Evolutionary conservation across 2,797 vertebrate genomes (phyloP).

Genomic region (Sciurus vulgaris): DNA sequence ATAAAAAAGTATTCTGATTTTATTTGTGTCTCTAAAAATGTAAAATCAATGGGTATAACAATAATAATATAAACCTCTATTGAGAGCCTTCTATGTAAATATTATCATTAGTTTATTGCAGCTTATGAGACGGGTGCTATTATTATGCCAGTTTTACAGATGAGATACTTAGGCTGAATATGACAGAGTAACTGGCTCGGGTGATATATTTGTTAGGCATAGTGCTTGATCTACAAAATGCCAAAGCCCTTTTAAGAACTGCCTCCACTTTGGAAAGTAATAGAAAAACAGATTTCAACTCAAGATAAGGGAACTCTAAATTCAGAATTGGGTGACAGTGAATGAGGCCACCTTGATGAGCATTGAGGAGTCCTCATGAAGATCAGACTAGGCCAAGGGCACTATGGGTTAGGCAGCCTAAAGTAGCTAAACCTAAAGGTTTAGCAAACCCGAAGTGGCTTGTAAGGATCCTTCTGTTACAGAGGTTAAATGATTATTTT

Average conservation of each 20-base stretch:
- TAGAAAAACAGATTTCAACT: not conserved
- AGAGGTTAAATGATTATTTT: not conserved
- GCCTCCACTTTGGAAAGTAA: not conserved
- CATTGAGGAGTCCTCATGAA: not conserved
- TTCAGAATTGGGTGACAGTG: not conserved
- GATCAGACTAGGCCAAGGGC: not conserved
- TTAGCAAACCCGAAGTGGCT: not conserved
- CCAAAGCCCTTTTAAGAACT: not conserved
- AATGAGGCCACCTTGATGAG: not conserved
- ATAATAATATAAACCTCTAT: not conserved
- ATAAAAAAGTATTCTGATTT: slow-evolving; percentile 58
- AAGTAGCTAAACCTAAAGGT: too few species aligned
- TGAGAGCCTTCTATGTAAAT: not conserved
- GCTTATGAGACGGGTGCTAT: not conserved
- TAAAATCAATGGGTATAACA: not conserved
- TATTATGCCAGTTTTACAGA: not conserved
- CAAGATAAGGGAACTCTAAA: not conserved
- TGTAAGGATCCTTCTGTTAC: not conserved
- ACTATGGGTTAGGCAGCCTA: not conserved
- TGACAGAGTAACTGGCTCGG: not conserved
- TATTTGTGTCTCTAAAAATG: slow-evolving; percentile 40
- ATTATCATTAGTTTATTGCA: not conserved
- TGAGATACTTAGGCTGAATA: not conserved
- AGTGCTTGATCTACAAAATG: not conserved
- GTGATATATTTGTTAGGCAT: not conserved